Base-by-base conservation (phyloP, 1,140 invertebrate genomes). In the Chelonus insularis region DNA sequence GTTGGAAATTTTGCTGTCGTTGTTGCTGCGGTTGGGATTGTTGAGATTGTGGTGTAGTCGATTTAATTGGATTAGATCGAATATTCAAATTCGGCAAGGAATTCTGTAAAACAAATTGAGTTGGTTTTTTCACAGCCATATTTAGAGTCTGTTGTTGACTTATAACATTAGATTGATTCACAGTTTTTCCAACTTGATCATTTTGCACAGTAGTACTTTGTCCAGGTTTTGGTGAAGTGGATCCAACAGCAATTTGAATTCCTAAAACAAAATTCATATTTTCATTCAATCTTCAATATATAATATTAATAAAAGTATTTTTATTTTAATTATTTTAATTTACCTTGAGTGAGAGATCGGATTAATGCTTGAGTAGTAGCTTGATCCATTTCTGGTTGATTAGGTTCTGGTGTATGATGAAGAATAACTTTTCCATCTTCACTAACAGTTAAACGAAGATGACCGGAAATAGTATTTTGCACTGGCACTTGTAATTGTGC, bases 391-490 rank as follows among this genome's bases (percentile, higher is more conserved):
- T 81, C 79, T 0, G 78, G 75, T 25, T 81, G 80, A 72, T 80
- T 81, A 3, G 77, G 74, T 29, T 81, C 80, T 1, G 77, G 75
- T 1, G 77, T 78, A 54, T 82, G 83, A 62, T 84, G 83, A 6
- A 84, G 68, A 14, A 84, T 74, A 51, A 84, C 74, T 41, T 79
- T 76, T 3, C 83, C 83, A 65, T 84, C 82, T 67, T 84, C 83
- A 9, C 80, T 80, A 18, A 84, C 72, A 4, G 83, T 79, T 12
- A 84, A 68, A 61, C 82, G 68, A 18, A 84, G 60, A 20, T 82
- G 81, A 12, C 80, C 79, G 4, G 79, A 76, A 43, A 82, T 76
- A 2, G 79, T 41, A 60, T 76, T 81, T 58, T 81, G 80, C 16
- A 81, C 69, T 37, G 80, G 81, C 71, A 76, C 75, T 41, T 79